These are phyloP conservation scores for Propithecus perrieri DNA, from an alignment of 2,797 vertebrate genomes.

Conservation along the genomic window DNA sequence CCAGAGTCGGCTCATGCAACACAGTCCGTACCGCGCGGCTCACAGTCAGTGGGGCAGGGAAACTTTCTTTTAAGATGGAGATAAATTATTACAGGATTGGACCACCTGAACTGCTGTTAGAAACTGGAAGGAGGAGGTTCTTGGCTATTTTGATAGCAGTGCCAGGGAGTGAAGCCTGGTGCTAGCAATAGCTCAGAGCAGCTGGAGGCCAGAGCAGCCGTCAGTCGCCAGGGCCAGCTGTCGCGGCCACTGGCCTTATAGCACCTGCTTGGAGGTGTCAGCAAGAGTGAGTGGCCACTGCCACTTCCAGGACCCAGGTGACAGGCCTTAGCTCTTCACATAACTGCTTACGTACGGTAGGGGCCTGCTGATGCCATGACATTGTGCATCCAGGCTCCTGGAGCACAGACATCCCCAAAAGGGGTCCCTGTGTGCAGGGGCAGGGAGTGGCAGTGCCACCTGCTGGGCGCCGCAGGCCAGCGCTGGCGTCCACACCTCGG, in stretches of 20 bases:
- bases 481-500: too few relatives aligned
- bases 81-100: neutral
- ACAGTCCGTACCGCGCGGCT: slow-evolving; percentile 60
- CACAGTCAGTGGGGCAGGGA: slow-evolving; percentile 41
- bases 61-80: neutral
- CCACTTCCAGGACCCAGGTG: neutral
- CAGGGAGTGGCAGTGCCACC: neutral
- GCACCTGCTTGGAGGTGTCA: neutral
- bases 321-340: neutral
- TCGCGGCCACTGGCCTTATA: too few relatives aligned
- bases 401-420: neutral
- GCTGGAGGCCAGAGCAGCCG: neutral
- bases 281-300: neutral
- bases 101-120: neutral
- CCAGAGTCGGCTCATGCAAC: neutral
- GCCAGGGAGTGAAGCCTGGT: neutral
- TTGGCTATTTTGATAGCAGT: neutral
- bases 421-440: fast-evolving
- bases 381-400: neutral
- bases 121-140: neutral
- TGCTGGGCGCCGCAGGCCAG: neutral
- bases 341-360: neutral
- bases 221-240: neutral
- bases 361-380: too few relatives aligned
- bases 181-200: fast-evolving